Base-by-base conservation (phyloP, 2,888 invertebrate genomes). In the Eupithecia inturbata region DNA sequence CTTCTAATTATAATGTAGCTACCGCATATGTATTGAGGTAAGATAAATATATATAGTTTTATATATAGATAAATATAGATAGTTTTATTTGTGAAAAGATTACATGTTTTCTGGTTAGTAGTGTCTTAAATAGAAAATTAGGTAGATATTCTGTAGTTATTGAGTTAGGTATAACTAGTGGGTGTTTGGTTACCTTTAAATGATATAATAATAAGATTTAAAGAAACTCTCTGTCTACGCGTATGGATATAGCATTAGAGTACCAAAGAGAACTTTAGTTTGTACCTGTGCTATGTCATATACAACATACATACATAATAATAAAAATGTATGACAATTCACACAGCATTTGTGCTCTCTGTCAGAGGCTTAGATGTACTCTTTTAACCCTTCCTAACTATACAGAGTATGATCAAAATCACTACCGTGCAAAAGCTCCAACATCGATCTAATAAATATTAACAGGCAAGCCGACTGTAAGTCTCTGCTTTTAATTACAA, bases 401-500 rank as follows among this genome's bases (percentile, higher is more conserved):
- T 53, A 53, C 1, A 53, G n/a, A 53, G 22, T 9, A n/a, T 53
- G 3, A n/a, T 49, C 53, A 53, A 3, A 22, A 22, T 22, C n/a
- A n/a, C 22, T 22, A 53, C 3, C 3, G 6, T 10, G 12, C 12
- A 22, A 22, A 53, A 22, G 10, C 10, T 53, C 10, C 22, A 53
- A 53, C 10, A 1, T 26, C 26, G 26, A 26, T 57, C 14, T 14
- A 26, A 33, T 33, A n/a, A 64, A 19, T 64, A 64, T 64, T 10
- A 22, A n/a, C 5, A 64, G 12, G n/a, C n/a, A 1, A 33, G 31
- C n/a, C 36, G 36, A n/a, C 63, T 36, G 10, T n/a, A 64, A 64
- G 63, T 64, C 7, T 16, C 28, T 53, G 49, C 19, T 28, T n/a
- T 33, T 64, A 64, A 64, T 64, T 64, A 64, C 63, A 12, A 33